phyloP scores from a whole-genome alignment of 2,888 invertebrate species.

The Coremacera marginata region DNA sequence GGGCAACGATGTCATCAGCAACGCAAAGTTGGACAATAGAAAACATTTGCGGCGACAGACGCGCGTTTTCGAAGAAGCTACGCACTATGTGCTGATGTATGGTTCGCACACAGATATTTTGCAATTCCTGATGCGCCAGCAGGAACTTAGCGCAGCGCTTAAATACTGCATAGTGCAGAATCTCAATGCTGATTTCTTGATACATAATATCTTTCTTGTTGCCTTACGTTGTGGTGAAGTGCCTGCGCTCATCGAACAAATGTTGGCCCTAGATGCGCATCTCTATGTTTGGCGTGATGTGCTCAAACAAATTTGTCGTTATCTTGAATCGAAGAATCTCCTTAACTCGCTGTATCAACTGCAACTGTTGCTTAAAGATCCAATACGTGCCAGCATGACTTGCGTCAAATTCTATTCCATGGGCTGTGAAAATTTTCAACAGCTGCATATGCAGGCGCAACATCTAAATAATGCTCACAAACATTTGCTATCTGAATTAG shows the following conservation, averaged over 20 bases:
- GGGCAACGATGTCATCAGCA: conserved; percentile 25
- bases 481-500: conserved; percentile 77
- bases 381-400: conserved; percentile 83
- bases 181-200: conserved; percentile 78
- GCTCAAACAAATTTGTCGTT: conserved; percentile 78
- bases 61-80: conserved; percentile 80
- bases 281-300: conserved; percentile 79
- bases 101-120: conserved; percentile 82
- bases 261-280: conserved; percentile 77
- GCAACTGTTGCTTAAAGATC: conserved; percentile 80
- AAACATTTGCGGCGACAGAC: conserved; percentile 58
- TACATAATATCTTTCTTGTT: conserved; percentile 78
- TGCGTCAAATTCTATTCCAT: conserved; percentile 82
- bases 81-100: conserved; percentile 85
- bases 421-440: conserved; percentile 72
- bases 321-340: conserved; percentile 77
- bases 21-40: conserved; percentile 41
- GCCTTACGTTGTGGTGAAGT: conserved; percentile 77
- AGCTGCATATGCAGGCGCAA: conserved; percentile 71
- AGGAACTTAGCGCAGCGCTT: conserved; percentile 78
- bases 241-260: conserved; percentile 74
- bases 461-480: conserved; percentile 74
- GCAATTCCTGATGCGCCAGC: conserved; percentile 81
- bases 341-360: conserved; percentile 81
- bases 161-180: conserved; percentile 78